Evolutionary conservation across 1,140 invertebrate genomes (phyloP), one percentile per base, ranked within the genome.

Genomic region (Solenopsis invicta): DNA sequence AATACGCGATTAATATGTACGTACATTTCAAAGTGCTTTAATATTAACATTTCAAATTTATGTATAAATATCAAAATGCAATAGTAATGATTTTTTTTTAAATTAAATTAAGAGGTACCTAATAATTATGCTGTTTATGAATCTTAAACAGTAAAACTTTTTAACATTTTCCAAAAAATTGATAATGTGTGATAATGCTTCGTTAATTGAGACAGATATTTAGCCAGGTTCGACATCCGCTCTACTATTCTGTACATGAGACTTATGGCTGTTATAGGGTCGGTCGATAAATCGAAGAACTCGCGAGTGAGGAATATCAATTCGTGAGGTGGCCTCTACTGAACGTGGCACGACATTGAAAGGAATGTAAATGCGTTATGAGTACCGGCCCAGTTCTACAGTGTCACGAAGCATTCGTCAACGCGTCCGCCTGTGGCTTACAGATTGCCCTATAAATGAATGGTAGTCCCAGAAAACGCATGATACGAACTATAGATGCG

Each of bases 331-430:
- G 94, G 94, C 94, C 94, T 95, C 93, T 88, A 91, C 82, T 88
- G 86, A 89, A 89, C 87, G 88, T 89, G 89, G 91, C 85, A 80
- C 92, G 94, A 94, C 94, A 95, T 95, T 95, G 94, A 94, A 94
- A 94, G 90, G 93, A 94, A 94, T 95, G 93, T 92, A 91, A 94
- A 94, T 94, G 90, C 91, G 92, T 94, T 93, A 94, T 91, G 92
- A 92, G 74, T 69, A 56, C 82, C 91, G 91, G 87, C 91, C 92
- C 91, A 94, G 91, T 93, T 94, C 89, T 87, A 86, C 78, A 59
- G 81, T 91, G 89, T 87, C 89, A 89, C 88, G 64, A 76, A 62
- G 74, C 82, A 88, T 87, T 61, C 67, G 64, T 81, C 77, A 81
- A 34, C 54, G 45, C 50, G 72, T 82, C 85, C 75, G 88, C 86